Percentiles rank a stretch among this genome's conserved stretches.
Conservation (phyloP, 2,888 invertebrate genomes). For the Sesia apiformis region DNA sequence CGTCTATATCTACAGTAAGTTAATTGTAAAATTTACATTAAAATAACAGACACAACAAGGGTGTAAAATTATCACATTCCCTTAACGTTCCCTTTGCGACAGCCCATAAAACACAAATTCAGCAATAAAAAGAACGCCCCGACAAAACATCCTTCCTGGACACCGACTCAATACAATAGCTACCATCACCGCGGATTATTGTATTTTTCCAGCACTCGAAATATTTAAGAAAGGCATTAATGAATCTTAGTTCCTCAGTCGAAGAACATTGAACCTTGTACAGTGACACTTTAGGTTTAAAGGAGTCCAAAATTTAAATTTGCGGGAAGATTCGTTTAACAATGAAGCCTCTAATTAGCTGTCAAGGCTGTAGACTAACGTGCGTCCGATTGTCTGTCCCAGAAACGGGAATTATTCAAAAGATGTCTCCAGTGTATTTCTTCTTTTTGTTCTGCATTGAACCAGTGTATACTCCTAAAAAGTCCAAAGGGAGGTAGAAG, state of each 20-base stretch:
- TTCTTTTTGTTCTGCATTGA: conserved; percentile 52
- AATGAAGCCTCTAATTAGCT: conserved; percentile 72
- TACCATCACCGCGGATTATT: conserved; percentile 65
- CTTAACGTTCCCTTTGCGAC: conserved; percentile 52
- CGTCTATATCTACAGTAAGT: conserved; percentile 8
- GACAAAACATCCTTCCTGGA: conserved; percentile 71
- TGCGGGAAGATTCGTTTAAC: conserved; percentile 62
- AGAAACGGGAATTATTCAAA: conserved; percentile 68
- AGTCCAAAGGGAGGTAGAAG: not conserved
- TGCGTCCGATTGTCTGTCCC: conserved; percentile 49
- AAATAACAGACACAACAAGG: conserved; percentile 36
- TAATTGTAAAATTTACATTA: conserved; percentile 19
- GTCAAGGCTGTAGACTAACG: conserved; percentile 57
- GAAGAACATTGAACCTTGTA: conserved; percentile 35
- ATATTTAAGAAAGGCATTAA: conserved; percentile 68
- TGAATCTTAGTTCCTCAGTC: conserved; percentile 33
- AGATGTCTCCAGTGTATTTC: conserved; percentile 64
- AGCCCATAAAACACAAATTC: conserved; percentile 72
- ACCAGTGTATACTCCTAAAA: not conserved
- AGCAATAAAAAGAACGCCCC: conserved; percentile 69
- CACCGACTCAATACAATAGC: conserved; percentile 69
- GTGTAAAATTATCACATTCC: conserved; percentile 56
- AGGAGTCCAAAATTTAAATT: conserved; percentile 16
- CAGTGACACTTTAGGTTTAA: conserved; percentile 14
- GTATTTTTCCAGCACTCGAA: conserved; percentile 69